Percentiles rank a stretch among this genome's conserved stretches.
These are phyloP conservation scores for Malurus cyaneus DNA, from an alignment of 2,113 vertebrate genomes.

Conservation along the genomic window DNA sequence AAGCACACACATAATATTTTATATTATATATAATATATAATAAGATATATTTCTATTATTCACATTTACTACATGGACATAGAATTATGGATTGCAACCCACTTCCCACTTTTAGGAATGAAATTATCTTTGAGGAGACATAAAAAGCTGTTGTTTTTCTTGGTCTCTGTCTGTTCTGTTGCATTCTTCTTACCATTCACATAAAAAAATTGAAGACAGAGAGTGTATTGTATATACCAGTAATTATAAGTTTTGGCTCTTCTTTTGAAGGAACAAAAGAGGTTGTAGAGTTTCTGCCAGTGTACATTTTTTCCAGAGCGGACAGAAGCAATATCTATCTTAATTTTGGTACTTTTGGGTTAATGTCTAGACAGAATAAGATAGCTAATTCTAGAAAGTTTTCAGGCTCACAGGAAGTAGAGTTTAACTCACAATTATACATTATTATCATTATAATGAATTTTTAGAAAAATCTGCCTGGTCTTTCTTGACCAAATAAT, in stretches of 20 bases:
- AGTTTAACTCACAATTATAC: background rate
- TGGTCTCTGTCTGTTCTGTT: background rate
- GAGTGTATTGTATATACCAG: background rate
- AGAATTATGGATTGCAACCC: background rate
- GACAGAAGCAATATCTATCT: background rate
- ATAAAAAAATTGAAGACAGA: background rate
- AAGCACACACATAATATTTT: background rate
- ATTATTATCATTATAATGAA: background rate
- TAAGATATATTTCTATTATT: background rate
- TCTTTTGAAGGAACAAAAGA: background rate
- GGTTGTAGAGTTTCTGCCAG: background rate
- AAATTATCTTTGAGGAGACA: background rate
- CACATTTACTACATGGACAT: background rate
- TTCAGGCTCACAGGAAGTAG: rapidly evolving
- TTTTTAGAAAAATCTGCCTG: background rate
- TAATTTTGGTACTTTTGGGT: background rate
- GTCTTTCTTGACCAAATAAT: background rate
- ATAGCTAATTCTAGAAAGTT: background rate
- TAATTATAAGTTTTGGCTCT: background rate
- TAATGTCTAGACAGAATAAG: background rate
- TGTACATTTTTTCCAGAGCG: background rate
- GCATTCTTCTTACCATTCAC: background rate
- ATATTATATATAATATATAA: too few relatives aligned
- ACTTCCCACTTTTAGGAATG: background rate
- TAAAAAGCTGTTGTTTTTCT: background rate